Conservation (phyloP, 2,113 vertebrate species). For the Mionectes macconnelli region DNA sequence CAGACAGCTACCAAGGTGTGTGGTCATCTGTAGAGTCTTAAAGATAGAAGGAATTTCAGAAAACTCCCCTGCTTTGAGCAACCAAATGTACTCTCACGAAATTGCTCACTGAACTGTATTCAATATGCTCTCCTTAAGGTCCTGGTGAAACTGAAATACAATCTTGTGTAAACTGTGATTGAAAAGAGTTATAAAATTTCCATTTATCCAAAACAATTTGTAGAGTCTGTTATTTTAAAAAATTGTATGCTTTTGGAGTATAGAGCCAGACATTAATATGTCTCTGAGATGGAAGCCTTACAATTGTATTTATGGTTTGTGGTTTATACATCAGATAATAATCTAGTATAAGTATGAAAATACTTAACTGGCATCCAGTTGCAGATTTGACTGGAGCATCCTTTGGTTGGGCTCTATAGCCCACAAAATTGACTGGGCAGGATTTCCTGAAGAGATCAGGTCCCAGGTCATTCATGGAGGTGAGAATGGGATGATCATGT, state of each 20-base stretch:
- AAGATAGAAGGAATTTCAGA: conserved; percentile 1
- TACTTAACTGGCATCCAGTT: not conserved
- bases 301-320: not conserved
- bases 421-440: not conserved
- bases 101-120: not conserved
- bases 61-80: not conserved
- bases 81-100: not conserved
- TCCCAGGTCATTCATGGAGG: not conserved
- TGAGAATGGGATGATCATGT: not conserved
- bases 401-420: not conserved
- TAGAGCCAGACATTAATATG: not conserved
- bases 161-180: conserved; percentile 10
- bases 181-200: conserved; percentile 13
- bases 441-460: not conserved
- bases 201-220: conserved; percentile 18
- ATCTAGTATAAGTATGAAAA: conserved; percentile 6
- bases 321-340: conserved; percentile 21
- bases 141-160: not conserved
- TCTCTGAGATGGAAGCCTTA: not conserved
- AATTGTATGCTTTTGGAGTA: not conserved
- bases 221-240: not conserved
- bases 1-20: not conserved
- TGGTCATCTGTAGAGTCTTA: not conserved
- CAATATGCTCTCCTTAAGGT: not conserved
- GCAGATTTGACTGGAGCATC: conserved; percentile 13